These are phyloP conservation scores for Aphelenchoides besseyi DNA, from an alignment of 1,140 invertebrate genomes.

Conservation along the genomic window DNA sequence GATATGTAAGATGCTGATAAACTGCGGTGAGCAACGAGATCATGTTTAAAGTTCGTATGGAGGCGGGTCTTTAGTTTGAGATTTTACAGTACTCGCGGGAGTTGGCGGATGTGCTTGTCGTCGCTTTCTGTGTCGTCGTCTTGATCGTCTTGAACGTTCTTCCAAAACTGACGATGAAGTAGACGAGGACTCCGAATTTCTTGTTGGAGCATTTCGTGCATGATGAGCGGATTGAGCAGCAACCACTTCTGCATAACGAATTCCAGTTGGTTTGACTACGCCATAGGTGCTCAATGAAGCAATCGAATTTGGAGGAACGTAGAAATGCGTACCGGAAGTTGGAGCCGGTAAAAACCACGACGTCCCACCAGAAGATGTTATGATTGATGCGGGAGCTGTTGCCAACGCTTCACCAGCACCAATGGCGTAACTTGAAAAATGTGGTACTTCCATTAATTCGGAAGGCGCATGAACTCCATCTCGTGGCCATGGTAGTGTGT, in stretches of 20 bases:
- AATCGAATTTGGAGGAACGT: constrained; percentile 30
- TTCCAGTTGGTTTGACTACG: constrained; percentile 22
- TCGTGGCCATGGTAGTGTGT: neutral
- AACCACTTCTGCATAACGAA: constrained; percentile 1
- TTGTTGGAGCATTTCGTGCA: neutral
- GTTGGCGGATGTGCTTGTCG: no score
- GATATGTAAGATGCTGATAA: no score
- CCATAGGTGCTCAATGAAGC: constrained; percentile 35
- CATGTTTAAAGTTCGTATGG: no score
- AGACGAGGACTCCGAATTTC: neutral
- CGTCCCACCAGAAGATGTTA: neutral
- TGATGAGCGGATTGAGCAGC: neutral
- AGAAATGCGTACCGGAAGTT: neutral
- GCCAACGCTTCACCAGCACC: constrained; percentile 22
- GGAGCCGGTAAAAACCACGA: constrained; percentile 8
- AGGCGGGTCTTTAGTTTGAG: no score
- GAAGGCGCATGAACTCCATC: neutral
- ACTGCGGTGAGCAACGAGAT: no score
- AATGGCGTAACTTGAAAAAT: constrained; percentile 7
- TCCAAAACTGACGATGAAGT: no score
- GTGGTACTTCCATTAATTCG: neutral
- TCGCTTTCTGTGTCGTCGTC: no score
- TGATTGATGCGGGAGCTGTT: neutral
- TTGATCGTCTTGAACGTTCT: no score
- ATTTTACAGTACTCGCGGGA: no score